Conservation (phyloP, 1,140 invertebrate species). For the Procambarus clarkii region DNA sequence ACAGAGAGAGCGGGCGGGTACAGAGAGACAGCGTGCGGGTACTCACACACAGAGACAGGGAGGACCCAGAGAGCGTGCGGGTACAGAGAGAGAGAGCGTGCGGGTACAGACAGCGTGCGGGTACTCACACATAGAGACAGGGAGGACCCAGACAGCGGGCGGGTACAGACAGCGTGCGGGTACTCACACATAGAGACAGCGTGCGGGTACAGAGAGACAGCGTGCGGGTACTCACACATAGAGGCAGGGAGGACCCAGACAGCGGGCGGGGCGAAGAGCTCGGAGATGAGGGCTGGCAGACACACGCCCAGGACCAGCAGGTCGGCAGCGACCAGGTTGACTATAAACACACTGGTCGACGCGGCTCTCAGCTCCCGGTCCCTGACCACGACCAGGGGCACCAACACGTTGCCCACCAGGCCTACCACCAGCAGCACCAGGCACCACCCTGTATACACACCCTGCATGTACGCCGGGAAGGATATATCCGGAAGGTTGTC, state of each 20-base stretch:
- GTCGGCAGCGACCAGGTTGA: slow-evolving; percentile 96
- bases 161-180: not conserved
- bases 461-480: slow-evolving; percentile 59
- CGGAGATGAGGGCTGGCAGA: slow-evolving; percentile 88
- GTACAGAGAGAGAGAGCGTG: no score
- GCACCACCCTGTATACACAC: slow-evolving; percentile 59
- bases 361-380: slow-evolving; percentile 62
- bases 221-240: slow-evolving; percentile 60
- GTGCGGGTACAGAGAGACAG: no score
- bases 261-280: slow-evolving; percentile 65
- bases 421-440: slow-evolving; percentile 51
- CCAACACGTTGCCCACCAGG: slow-evolving; percentile 59
- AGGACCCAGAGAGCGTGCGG: no score
- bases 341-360: slow-evolving; percentile 83
- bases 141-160: slow-evolving; percentile 61
- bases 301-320: slow-evolving; percentile 95
- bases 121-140: slow-evolving; percentile 68
- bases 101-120: no score
- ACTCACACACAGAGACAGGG: no score
- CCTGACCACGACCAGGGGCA: slow-evolving; percentile 61
- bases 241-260: slow-evolving; percentile 68
- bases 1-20: no score
- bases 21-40: no score
- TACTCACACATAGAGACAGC: not conserved
- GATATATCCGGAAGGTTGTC: slow-evolving; percentile 27